Percentiles rank a stretch among this genome's conserved stretches.
Conservation (phyloP, 2,113 vertebrate species). For the Microtus richardsoni region DNA sequence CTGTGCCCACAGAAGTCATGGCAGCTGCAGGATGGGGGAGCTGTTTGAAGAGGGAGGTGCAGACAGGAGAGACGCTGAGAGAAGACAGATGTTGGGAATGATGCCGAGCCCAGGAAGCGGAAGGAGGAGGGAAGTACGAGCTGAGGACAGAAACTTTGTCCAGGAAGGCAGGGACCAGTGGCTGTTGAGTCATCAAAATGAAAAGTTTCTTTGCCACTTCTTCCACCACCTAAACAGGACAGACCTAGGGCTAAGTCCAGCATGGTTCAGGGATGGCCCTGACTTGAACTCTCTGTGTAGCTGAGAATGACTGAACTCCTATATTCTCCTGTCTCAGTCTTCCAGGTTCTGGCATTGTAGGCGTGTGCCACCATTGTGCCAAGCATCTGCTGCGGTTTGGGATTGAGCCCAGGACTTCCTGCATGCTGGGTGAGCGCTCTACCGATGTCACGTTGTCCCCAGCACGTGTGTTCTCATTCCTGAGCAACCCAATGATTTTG, state of each 20-base stretch:
- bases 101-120: background rate
- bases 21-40: too few relatives aligned
- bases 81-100: background rate
- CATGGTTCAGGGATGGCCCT: background rate
- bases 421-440: background rate
- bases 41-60: background rate
- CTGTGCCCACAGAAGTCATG: background rate
- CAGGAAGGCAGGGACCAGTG: background rate
- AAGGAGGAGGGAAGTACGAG: background rate
- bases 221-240: background rate
- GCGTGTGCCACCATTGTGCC: too few relatives aligned
- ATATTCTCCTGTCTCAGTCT: background rate
- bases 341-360: background rate
- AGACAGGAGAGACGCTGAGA: background rate
- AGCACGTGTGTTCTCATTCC: background rate
- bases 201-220: background rate
- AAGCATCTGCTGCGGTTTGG: too few relatives aligned
- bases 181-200: background rate
- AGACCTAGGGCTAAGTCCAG: background rate
- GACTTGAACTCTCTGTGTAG: too few relatives aligned
- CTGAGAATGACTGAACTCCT: background rate
- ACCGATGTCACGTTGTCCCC: too few relatives aligned
- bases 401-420: background rate
- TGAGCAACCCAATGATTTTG: background rate
- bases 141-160: background rate